Percentiles rank a stretch among this genome's conserved stretches.
phyloP scores from a whole-genome alignment of 2,888 invertebrate species.

The Megaustenia siamemsis region DNA sequence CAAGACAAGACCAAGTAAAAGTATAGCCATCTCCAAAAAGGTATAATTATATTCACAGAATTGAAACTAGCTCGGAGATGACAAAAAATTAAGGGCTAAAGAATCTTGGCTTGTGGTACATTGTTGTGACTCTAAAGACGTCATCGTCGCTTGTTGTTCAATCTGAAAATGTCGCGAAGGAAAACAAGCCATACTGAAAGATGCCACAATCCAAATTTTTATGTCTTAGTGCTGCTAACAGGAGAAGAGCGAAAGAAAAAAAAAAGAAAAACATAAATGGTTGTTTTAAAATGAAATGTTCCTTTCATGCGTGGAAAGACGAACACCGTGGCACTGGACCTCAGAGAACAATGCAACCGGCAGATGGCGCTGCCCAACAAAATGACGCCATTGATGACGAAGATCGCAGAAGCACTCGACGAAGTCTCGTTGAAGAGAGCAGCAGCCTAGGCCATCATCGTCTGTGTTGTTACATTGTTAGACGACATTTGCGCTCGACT shows the following conservation, averaged over 20 bases:
- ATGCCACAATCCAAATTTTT: conserved; percentile 5
- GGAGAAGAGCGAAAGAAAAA: neutral
- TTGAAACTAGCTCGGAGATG: neutral
- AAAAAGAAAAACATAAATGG: neutral
- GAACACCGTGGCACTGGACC: conserved; percentile 30
- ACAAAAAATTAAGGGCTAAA: neutral
- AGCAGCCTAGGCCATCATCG: conserved; percentile 13
- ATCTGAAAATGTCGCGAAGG: neutral
- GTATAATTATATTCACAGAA: conserved; percentile 7
- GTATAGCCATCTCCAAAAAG: no score
- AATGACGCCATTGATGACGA: conserved; percentile 50
- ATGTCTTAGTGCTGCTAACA: neutral
- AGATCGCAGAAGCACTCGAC: conserved; percentile 35
- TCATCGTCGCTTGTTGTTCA: neutral
- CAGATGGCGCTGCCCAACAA: conserved; percentile 42
- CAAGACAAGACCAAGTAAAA: no score
- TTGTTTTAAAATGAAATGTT: neutral
- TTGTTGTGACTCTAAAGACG: neutral
- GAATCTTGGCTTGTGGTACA: neutral
- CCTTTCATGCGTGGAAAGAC: neutral
- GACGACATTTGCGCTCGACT: conserved; percentile 35
- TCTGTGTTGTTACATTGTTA: conserved; percentile 44
- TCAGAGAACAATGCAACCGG: conserved; percentile 34
- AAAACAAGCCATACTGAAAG: neutral
- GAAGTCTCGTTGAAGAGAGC: conserved; percentile 25